Percentiles rank a stretch among this genome's conserved stretches.
Conservation (phyloP, 2,888 invertebrate species). For the Platycnemis pennipes region DNA sequence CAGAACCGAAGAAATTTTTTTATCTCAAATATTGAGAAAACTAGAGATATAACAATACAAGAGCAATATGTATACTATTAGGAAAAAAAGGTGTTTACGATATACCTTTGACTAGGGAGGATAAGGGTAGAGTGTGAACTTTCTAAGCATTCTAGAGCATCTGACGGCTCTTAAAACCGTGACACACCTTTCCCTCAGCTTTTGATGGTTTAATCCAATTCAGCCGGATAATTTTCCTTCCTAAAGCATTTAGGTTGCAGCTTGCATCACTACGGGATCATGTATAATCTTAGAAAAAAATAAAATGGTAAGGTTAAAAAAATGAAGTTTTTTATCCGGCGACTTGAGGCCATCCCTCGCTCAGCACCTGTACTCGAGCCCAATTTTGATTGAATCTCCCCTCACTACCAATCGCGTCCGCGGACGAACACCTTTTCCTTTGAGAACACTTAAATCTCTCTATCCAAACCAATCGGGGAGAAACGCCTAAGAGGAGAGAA, state of each 20-base stretch:
- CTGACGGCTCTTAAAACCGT: neutral
- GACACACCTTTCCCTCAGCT: neutral
- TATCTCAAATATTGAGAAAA: no score
- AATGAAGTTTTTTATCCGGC: neutral
- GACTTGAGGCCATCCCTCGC: neutral
- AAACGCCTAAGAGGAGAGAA: neutral
- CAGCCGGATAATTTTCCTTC: neutral
- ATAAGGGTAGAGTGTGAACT: neutral
- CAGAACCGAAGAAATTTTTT: no score
- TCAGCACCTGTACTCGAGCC: neutral
- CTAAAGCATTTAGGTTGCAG: neutral
- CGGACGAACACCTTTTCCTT: neutral
- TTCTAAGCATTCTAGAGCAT: neutral
- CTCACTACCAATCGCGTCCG: neutral
- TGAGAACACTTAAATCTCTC: neutral
- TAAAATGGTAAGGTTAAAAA: neutral
- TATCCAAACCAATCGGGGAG: neutral
- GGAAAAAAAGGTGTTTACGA: no score
- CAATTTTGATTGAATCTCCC: neutral
- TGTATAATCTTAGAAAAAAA: neutral
- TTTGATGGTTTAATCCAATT: neutral
- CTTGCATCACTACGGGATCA: neutral
- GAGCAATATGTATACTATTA: no score
- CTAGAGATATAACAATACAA: no score
- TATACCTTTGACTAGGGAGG: neutral